phyloP scores from a whole-genome alignment of 2,888 invertebrate genomes.

The Slavum lentiscoides region DNA sequence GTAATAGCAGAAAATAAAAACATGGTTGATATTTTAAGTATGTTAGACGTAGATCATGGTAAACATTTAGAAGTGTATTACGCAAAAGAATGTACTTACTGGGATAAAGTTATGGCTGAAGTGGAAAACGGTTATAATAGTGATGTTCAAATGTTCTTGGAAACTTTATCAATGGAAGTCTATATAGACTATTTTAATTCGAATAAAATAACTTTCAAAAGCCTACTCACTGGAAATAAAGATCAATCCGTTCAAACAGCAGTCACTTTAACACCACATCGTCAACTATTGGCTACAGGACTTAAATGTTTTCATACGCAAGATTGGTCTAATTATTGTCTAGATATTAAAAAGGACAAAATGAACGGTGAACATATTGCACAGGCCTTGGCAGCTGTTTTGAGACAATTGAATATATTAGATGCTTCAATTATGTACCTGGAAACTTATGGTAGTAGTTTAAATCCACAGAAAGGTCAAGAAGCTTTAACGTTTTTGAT shows the following conservation, averaged over 20 bases:
- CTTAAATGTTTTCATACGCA: constrained; percentile 25
- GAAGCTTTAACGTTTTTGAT: neutral
- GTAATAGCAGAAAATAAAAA: constrained; percentile 42
- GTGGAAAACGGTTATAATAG: constrained; percentile 33
- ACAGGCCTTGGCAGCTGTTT: constrained; percentile 7
- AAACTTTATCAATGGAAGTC: constrained; percentile 31
- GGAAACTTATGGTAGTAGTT: neutral
- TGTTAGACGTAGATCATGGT: neutral
- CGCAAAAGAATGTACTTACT: constrained; percentile 6
- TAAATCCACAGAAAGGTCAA: constrained; percentile 25
- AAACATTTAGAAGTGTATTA: neutral
- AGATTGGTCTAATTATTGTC: constrained; percentile 3
- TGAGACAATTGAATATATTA: constrained; percentile 35
- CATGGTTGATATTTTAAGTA: constrained; percentile 22
- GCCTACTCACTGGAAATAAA: constrained; percentile 13
- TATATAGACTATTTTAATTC: constrained; percentile 16
- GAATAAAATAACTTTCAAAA: constrained; percentile 33
- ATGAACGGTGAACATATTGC: constrained; percentile 19
- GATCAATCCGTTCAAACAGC: constrained; percentile 1
- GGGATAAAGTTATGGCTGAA: constrained; percentile 36
- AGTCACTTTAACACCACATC: constrained; percentile 32
- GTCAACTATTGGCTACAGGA: constrained; percentile 15
- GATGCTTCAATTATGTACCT: constrained; percentile 39
- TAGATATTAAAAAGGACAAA: neutral
- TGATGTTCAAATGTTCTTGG: constrained; percentile 29